These are phyloP conservation scores for Diaphora mendica DNA, from an alignment of 2,888 invertebrate genomes.

Conservation along the genomic window DNA sequence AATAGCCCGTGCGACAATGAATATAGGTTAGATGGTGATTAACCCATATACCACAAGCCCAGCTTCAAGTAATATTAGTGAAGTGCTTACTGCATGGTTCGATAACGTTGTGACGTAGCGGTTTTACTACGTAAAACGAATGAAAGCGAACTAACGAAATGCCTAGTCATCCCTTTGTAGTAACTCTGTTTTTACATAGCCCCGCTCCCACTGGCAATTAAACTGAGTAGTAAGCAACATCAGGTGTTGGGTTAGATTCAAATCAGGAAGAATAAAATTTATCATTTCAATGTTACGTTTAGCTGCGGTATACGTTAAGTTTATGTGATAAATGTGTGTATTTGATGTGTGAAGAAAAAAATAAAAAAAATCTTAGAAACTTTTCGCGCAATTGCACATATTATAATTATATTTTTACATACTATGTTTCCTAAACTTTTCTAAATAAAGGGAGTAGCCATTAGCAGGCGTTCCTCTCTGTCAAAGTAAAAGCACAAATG, in stretches of 20 bases:
- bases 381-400: no score
- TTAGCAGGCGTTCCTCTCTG: no score
- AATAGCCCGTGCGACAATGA: conserved; percentile 9
- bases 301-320: not conserved
- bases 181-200: conserved; percentile 40
- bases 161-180: conserved; percentile 49
- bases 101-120: conserved; percentile 56
- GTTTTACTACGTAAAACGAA: conserved; percentile 49
- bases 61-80: conserved; percentile 33
- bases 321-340: no score
- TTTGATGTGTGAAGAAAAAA: no score
- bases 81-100: conserved; percentile 45
- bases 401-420: no score
- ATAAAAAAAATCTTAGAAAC: no score
- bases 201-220: conserved; percentile 40
- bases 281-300: not conserved
- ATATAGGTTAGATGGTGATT: conserved; percentile 22
- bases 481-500: no score
- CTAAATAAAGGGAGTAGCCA: no score
- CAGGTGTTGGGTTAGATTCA: conserved; percentile 8
- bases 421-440: no score
- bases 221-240: conserved; percentile 42
- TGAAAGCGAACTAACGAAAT: conserved; percentile 48
- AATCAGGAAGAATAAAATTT: not conserved
- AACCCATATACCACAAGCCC: conserved; percentile 26